Percentiles rank a stretch among this genome's conserved stretches.
These are phyloP conservation scores for Lathamus discolor DNA, from an alignment of 2,113 vertebrate genomes.

Conservation along the genomic window DNA sequence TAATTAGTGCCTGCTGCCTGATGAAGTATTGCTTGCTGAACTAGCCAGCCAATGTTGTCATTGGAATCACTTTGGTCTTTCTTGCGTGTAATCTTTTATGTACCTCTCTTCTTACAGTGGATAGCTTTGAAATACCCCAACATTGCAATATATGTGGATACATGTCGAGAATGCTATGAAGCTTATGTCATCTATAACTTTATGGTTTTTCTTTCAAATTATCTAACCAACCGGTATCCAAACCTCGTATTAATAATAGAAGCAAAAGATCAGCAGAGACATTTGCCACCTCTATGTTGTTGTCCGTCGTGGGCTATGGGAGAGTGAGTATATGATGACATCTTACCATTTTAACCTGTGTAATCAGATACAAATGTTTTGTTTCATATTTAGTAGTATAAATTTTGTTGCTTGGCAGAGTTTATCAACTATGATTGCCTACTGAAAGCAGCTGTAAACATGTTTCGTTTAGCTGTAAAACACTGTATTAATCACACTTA, in stretches of 20 bases:
- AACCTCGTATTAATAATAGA: slow-evolving; percentile 93
- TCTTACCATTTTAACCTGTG: background rate
- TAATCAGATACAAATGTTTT: background rate
- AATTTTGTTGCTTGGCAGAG: background rate
- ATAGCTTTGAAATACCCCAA: slow-evolving; percentile 93
- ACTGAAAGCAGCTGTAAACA: background rate
- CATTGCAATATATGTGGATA: slow-evolving; percentile 98
- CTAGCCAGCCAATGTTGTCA: background rate
- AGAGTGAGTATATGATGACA: slow-evolving; percentile 84
- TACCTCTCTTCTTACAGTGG: slow-evolving; percentile 83
- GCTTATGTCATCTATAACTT: slow-evolving; percentile 99
- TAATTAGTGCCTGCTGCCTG: background rate
- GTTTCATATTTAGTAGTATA: background rate
- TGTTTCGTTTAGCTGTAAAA: background rate
- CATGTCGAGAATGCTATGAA: slow-evolving; percentile 98
- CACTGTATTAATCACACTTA: background rate
- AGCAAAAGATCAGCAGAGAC: slow-evolving; percentile 94
- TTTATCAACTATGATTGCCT: background rate
- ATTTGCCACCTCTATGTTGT: slow-evolving; percentile 93
- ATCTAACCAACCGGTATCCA: slow-evolving; percentile 91
- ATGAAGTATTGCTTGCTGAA: background rate
- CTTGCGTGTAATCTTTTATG: slow-evolving; percentile 27
- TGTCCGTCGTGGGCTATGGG: slow-evolving; percentile 97
- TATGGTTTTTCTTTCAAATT: slow-evolving; percentile 97
- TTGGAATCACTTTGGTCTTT: background rate